Conservation (phyloP, 1,140 invertebrate species). For the Caenorhabditis inopinata region DNA sequence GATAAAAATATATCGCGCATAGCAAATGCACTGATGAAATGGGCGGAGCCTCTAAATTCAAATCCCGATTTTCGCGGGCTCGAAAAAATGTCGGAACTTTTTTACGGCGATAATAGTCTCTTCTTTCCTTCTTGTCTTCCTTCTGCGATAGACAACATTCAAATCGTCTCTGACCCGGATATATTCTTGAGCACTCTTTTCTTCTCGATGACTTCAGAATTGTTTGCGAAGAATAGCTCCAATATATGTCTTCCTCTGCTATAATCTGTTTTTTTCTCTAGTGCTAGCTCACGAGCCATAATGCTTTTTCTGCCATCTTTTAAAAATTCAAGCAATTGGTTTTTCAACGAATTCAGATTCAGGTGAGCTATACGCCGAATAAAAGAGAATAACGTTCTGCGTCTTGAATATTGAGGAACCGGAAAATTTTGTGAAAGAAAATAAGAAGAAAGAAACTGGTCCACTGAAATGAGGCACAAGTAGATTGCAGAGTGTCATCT, state of each 20-base stretch:
- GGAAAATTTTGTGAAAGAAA: not conserved
- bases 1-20: too few species aligned
- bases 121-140: not conserved
- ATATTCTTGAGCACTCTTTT: constrained; percentile 1
- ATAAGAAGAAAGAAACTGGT: not conserved
- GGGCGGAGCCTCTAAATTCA: too few species aligned
- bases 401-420: too few species aligned
- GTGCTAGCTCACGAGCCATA: not conserved
- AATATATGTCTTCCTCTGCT: not conserved
- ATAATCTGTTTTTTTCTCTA: not conserved
- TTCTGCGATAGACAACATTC: not conserved
- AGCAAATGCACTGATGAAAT: too few species aligned
- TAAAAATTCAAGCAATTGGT: not conserved
- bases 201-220: constrained; percentile 25
- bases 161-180: constrained; percentile 10
- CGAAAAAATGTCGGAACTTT: too few species aligned
- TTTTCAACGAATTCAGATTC: too few species aligned
- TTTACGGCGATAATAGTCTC: too few species aligned
- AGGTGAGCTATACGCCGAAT: too few species aligned
- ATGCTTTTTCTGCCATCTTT: too few species aligned
- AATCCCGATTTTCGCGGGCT: too few species aligned
- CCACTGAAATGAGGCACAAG: not conserved
- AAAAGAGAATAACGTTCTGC: too few species aligned
- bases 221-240: constrained; percentile 7
- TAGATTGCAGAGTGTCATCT: constrained; percentile 6